Conservation (phyloP, 2,113 vertebrate genomes). For the Pristiophorus japonicus region DNA sequence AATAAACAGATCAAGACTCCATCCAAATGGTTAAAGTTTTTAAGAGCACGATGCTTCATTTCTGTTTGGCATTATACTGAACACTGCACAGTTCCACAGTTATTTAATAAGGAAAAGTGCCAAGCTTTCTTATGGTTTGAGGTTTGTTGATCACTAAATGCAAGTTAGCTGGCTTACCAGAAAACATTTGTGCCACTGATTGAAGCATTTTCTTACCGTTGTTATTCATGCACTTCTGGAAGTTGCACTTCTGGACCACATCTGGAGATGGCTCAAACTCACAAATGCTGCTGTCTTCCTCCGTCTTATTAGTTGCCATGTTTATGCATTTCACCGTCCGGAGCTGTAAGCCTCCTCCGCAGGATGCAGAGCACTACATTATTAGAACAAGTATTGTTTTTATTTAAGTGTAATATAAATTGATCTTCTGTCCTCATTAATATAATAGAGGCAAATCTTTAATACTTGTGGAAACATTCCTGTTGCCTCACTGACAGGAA, state of each 20-base stretch:
- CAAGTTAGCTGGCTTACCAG: not conserved
- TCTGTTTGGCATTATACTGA: no score
- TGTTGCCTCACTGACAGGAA: not conserved
- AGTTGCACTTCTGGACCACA: slow-evolving; percentile 53
- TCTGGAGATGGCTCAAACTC: slow-evolving; percentile 49
- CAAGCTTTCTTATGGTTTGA: no score
- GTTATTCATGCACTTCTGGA: slow-evolving; percentile 50
- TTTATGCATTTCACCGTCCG: slow-evolving; percentile 54
- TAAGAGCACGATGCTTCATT: no score
- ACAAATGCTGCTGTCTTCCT: slow-evolving; percentile 48
- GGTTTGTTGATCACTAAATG: no score
- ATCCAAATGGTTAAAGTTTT: no score
- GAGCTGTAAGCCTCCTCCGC: slow-evolving; percentile 59
- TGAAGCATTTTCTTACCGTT: slow-evolving; percentile 46
- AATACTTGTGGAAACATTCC: not conserved
- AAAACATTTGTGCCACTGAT: not conserved
- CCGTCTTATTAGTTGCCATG: slow-evolving; percentile 46
- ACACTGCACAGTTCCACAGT: no score
- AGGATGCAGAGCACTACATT: slow-evolving; percentile 61
- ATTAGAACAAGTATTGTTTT: not conserved
- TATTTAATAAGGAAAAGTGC: no score
- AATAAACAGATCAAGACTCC: no score
- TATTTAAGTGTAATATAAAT: not conserved
- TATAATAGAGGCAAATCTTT: not conserved
- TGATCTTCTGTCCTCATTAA: not conserved